Evolutionary conservation across 1,140 invertebrate genomes (phyloP), one percentile per base, ranked within the genome.

Genomic region (Neodiprion lecontei): DNA sequence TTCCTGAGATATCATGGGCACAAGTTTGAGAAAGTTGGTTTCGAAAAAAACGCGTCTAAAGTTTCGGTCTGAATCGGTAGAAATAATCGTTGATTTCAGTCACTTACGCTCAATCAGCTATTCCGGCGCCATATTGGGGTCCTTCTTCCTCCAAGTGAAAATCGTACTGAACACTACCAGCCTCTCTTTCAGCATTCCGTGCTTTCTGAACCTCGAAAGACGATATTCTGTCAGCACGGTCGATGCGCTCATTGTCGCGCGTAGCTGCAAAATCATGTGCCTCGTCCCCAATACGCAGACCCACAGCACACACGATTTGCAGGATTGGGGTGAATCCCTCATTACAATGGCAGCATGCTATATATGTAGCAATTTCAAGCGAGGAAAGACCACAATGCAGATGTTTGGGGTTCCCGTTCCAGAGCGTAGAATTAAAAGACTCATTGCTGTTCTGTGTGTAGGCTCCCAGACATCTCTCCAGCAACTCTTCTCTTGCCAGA

Each of bases 61-160:
- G 67, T 69, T 69, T 69, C 23, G 67, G 67, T 69, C 7, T 47
- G 7, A 14, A 69, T 69, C 12, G 12, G 40, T 69, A 69, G 5
- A 69, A 69, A 69, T 7, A 69, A 69, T 12, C 67, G 9, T 69
- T 12, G 67, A 69, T 69, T 12, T 69, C 1, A 21, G 67, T 69
- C 67, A 69, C 67, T 12, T 69, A 69, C 67, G 67, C 67, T 69
- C 67, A 69, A 69, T 69, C 67, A 21, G 67, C 67, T 69, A 69
- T 69, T 69, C 12, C 67, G 23, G 67, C 12, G 7, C 67, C 67
- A 69, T 69, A 10, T 69, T 69, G 67, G 7, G 67, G 67, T 69
- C 67, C 40, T 69, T 7, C 67, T 69, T 69, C 67, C 12, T 7
- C 67, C 8, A 69, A 47, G 17, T 10, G 11, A 69, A 69, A 69